Percentiles rank a stretch among this genome's conserved stretches.
These are phyloP conservation scores for Sinohyriopsis cumingii DNA, from an alignment of 2,888 invertebrate species.

Conservation along the genomic window DNA sequence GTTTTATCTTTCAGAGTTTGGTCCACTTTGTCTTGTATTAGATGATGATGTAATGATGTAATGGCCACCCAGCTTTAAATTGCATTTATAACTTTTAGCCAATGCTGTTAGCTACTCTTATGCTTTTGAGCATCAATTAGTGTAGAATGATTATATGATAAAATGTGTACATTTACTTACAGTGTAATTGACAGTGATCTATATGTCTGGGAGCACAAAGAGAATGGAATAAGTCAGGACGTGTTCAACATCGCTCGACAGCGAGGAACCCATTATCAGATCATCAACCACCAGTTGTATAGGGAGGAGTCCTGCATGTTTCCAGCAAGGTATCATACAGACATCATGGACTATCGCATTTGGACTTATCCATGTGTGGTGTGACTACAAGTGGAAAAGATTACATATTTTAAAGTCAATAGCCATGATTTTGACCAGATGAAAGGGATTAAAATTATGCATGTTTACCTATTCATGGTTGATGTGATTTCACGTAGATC, in stretches of 20 bases:
- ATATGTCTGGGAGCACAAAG: slow-evolving; percentile 76
- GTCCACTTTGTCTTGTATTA: too few species aligned
- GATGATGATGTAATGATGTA: too few species aligned
- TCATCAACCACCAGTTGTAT: slow-evolving; percentile 85
- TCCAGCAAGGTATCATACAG: slow-evolving; percentile 74
- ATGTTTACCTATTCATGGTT: too few species aligned
- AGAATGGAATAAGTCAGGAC: slow-evolving; percentile 80
- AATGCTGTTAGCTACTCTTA: too few species aligned
- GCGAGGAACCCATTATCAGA: slow-evolving; percentile 86
- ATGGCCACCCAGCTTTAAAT: too few species aligned
- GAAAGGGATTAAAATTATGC: too few species aligned
- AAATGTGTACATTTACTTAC: slow-evolving; percentile 30
- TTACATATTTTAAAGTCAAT: too few species aligned
- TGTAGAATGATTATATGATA: neutral
- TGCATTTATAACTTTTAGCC: too few species aligned
- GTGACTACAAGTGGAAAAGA: neutral
- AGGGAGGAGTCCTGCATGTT: slow-evolving; percentile 91
- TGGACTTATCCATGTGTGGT: neutral
- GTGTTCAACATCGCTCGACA: slow-evolving; percentile 77
- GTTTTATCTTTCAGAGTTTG: too few species aligned
- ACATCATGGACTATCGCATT: neutral
- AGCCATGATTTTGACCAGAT: too few species aligned
- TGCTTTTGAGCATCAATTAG: neutral
- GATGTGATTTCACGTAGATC: too few species aligned
- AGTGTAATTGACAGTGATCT: slow-evolving; percentile 82